These are phyloP conservation scores for Helicoverpa assulta DNA, from an alignment of 2,888 invertebrate genomes.

Conservation along the genomic window DNA sequence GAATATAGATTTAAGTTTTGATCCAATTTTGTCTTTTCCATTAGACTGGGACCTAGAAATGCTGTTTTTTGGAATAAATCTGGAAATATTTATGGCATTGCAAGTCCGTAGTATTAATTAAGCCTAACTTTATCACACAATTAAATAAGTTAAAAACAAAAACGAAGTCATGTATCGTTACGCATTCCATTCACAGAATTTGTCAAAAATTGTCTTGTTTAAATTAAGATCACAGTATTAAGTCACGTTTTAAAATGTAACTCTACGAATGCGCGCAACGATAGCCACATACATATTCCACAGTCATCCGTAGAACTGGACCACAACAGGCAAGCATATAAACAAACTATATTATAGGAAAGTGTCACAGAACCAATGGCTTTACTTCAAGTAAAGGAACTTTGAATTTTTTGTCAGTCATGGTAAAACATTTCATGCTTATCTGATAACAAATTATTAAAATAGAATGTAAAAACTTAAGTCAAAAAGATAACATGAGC, in stretches of 20 bases:
- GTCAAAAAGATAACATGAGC: conserved; percentile 65
- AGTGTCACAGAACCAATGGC: conserved; percentile 77
- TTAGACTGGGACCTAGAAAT: conserved; percentile 80
- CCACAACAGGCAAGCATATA: conserved; percentile 77
- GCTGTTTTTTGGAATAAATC: conserved; percentile 84
- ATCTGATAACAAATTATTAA: conserved; percentile 60
- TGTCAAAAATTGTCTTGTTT: conserved; percentile 87
- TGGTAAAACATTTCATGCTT: conserved; percentile 64
- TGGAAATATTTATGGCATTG: conserved; percentile 85
- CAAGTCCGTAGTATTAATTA: conserved; percentile 80
- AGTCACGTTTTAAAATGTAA: conserved; percentile 87
- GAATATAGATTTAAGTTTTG: conserved; percentile 68
- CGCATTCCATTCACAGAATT: conserved; percentile 84
- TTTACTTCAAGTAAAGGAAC: conserved; percentile 71
- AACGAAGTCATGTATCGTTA: conserved; percentile 81
- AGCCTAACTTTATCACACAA: conserved; percentile 87
- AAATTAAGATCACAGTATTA: conserved; percentile 90
- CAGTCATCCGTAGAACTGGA: conserved; percentile 85
- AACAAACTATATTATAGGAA: conserved; percentile 74
- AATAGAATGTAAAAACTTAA: conserved; percentile 64
- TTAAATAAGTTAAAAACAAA: conserved; percentile 85
- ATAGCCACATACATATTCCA: conserved; percentile 87
- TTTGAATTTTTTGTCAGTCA: conserved; percentile 62
- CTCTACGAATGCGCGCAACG: conserved; percentile 85
- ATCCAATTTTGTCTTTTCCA: conserved; percentile 66